Percentiles rank a stretch among this genome's conserved stretches.
phyloP scores from a whole-genome alignment of 64 coral and sea anemone species.

The Porites australiensis region DNA sequence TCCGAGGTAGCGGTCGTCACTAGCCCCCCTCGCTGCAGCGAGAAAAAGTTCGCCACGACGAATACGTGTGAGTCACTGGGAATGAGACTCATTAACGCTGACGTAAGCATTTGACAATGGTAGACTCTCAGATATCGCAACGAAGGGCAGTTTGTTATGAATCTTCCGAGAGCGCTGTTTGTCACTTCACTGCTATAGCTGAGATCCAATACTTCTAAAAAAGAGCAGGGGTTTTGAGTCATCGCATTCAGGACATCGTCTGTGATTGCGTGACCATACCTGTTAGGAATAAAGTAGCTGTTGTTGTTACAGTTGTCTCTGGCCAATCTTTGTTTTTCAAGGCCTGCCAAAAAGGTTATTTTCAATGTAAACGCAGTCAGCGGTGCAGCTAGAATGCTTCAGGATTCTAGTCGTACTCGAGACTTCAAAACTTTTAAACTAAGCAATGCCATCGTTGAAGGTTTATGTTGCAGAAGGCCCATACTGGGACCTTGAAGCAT shows the following conservation, averaged over 20 bases:
- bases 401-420: too few species aligned
- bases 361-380: too few species aligned
- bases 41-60: constrained; percentile 85
- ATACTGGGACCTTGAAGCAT: too few species aligned
- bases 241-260: constrained; percentile 71
- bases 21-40: constrained; percentile 36
- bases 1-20: constrained; percentile 13
- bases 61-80: constrained; percentile 78
- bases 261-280: constrained; percentile 90
- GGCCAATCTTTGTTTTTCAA: too few species aligned
- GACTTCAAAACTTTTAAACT: too few species aligned
- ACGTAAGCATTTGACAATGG: constrained; percentile 84
- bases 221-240: constrained; percentile 5
- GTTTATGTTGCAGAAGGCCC: too few species aligned
- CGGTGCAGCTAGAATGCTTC: too few species aligned
- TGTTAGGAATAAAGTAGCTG: neutral
- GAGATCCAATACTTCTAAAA: constrained; percentile 80
- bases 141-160: constrained; percentile 25
- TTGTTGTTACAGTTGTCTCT: too few species aligned
- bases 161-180: constrained; percentile 46
- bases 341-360: too few species aligned
- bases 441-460: too few species aligned
- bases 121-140: constrained; percentile 77
- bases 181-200: constrained; percentile 86
- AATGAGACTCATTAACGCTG: constrained; percentile 73